Evolutionary conservation across 2,113 vertebrate genomes (phyloP), one percentile per base, ranked within the genome.

Genomic region (Grammomys dolichurus): DNA sequence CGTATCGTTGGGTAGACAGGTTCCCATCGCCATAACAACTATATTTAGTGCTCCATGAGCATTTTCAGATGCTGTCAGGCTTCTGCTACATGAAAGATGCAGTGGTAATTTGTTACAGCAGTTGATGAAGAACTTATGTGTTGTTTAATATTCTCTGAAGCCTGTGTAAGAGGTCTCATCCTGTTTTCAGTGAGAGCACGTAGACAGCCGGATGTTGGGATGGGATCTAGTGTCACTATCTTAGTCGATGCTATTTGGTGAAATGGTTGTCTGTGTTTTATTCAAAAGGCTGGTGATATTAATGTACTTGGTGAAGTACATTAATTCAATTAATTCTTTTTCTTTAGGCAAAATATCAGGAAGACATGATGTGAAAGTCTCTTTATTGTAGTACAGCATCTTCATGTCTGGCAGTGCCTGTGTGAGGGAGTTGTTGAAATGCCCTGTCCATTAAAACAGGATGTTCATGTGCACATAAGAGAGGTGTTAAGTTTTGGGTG

Each of bases 121-220:
- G 84, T 81, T 43, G 63, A 40, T 78, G 22, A 87, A 87, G 24
- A 82, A 22, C 93, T 96, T 97, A 93, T 92, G 6, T 97, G 90
- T 65, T 67, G 5, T 94, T 65, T 8, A 12, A 43, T 63, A 43
- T 43, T 94, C n/a, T 92, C 95, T 46, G 81, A 87, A 81, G 24
- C 93, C n/a, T 84, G 56, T 9, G 81, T 24, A 31, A 63, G 56
- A 14, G 13, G 40, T 46, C 73, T 54, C 95, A 28, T 91, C 73
- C 98, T 97, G 90, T 96, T 95, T 36, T 97, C 94, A 69, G 7
- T 89, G 78, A 89, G 33, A 73, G 48, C 51, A 75, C 73, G 96
- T 81, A 3, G 36, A 46, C 70, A 43, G 3, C 63, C 24, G 46
- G 65, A 51, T 65, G 31, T n/a, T 85, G 86, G 24, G 76, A 40